A percentile compares a stretch with the other conserved stretches of the same genome.
phyloP scores from a whole-genome alignment of 2,888 invertebrate species.

The Rutpela maculata region DNA sequence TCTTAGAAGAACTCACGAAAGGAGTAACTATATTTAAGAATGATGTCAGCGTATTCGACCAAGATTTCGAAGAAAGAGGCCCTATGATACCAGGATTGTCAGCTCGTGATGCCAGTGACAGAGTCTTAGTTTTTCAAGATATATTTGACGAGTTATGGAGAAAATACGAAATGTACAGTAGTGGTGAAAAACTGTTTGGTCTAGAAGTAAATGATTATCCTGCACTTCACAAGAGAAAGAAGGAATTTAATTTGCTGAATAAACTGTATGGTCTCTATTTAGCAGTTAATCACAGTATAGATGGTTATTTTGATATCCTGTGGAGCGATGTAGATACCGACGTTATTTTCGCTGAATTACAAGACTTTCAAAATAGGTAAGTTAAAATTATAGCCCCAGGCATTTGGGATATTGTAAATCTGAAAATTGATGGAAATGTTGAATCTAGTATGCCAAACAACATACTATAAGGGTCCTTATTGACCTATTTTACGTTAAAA shows the following conservation, averaged over 20 bases:
- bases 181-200: constrained; percentile 87
- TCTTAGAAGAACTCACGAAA: constrained; percentile 83
- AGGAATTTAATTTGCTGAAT: constrained; percentile 88
- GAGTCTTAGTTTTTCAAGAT: constrained; percentile 84
- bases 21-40: constrained; percentile 81
- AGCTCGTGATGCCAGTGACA: constrained; percentile 91
- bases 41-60: constrained; percentile 83
- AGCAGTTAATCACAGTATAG: constrained; percentile 89
- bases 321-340: constrained; percentile 92
- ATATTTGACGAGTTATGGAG: constrained; percentile 90
- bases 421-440: too few species aligned
- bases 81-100: constrained; percentile 90
- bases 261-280: constrained; percentile 88
- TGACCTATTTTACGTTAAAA: too few species aligned
- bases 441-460: too few species aligned
- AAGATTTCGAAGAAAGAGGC: constrained; percentile 85
- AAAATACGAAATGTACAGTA: constrained; percentile 87
- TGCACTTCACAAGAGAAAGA: constrained; percentile 84
- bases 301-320: constrained; percentile 89
- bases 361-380: constrained; percentile 88
- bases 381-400: constrained; percentile 42
- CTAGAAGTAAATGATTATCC: constrained; percentile 90
- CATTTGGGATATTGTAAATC: too few species aligned
- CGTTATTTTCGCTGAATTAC: constrained; percentile 84
- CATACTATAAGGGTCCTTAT: too few species aligned